Conservation (phyloP, 2,888 invertebrate species). For the Macropis europaea region DNA sequence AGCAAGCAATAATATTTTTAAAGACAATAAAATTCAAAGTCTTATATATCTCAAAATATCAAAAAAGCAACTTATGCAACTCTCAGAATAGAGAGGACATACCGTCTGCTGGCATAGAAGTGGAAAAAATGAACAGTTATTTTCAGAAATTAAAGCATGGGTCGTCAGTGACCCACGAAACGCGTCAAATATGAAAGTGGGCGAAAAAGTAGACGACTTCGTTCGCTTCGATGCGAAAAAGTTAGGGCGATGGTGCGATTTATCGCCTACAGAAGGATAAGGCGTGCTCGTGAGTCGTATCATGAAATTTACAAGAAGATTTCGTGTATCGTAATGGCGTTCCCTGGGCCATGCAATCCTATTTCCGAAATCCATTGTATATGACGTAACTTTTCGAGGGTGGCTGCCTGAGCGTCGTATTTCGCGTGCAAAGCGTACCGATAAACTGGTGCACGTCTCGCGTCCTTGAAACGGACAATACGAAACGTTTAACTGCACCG, state of each 20-base stretch:
- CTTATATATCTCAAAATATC: too few species aligned
- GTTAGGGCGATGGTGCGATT: background rate
- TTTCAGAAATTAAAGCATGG: too few species aligned
- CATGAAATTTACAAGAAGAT: background rate
- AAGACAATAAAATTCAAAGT: too few species aligned
- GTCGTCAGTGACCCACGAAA: too few species aligned
- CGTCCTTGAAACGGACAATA: conserved; percentile 1
- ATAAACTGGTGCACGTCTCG: conserved; percentile 1
- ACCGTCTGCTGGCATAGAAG: too few species aligned
- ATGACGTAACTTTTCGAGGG: conserved; percentile 4
- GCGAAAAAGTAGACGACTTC: too few species aligned
- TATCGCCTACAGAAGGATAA: background rate
- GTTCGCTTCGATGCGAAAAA: background rate
- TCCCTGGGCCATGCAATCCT: background rate
- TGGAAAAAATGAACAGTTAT: too few species aligned
- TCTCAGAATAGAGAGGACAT: too few species aligned
- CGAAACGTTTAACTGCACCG: background rate
- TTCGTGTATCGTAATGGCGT: background rate
- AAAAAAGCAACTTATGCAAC: too few species aligned
- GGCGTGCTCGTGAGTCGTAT: background rate
- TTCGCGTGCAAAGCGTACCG: background rate
- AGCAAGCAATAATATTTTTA: too few species aligned
- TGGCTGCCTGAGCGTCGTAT: background rate
- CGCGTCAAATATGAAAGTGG: too few species aligned
- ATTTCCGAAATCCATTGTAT: conserved; percentile 20